Evolutionary conservation across 2,797 vertebrate species (phyloP).

Genomic region (Pristis pectinata): DNA sequence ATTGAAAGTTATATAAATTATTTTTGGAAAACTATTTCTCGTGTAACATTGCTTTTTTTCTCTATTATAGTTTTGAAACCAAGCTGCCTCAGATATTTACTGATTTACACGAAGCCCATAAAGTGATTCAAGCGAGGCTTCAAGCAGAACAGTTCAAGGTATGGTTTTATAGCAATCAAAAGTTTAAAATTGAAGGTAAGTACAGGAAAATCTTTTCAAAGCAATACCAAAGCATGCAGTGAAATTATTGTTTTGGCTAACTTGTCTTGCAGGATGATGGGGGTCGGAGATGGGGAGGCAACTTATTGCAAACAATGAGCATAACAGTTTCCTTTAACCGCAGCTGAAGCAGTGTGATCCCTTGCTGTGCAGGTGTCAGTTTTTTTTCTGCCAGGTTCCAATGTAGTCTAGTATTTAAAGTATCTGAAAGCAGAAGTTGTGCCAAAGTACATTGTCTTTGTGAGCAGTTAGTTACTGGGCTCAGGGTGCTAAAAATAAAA

Average conservation of each 20-base stretch:
- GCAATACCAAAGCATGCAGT: not conserved
- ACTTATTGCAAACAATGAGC: not conserved
- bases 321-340: not conserved
- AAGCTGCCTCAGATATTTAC: slow-evolving; percentile 67
- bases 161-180: slow-evolving; percentile 30
- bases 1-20: not conserved
- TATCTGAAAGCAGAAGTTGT: not conserved
- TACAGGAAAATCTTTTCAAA: not conserved
- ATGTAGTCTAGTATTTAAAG: not conserved
- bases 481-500: not conserved
- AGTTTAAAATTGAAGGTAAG: not conserved
- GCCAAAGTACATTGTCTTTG: not conserved
- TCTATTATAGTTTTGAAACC: slow-evolving; percentile 60
- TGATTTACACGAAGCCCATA: slow-evolving; percentile 61
- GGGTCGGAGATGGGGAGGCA: no score
- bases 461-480: not conserved
- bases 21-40: not conserved
- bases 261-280: no score
- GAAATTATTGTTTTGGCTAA: not conserved
- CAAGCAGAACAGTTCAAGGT: slow-evolving; percentile 76
- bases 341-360: not conserved
- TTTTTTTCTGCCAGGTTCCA: not conserved
- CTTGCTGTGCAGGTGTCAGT: not conserved
- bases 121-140: slow-evolving; percentile 67
- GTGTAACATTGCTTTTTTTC: slow-evolving; percentile 38